phyloP scores from a whole-genome alignment of 2,888 invertebrate species.

The Ectemnius continuus region DNA sequence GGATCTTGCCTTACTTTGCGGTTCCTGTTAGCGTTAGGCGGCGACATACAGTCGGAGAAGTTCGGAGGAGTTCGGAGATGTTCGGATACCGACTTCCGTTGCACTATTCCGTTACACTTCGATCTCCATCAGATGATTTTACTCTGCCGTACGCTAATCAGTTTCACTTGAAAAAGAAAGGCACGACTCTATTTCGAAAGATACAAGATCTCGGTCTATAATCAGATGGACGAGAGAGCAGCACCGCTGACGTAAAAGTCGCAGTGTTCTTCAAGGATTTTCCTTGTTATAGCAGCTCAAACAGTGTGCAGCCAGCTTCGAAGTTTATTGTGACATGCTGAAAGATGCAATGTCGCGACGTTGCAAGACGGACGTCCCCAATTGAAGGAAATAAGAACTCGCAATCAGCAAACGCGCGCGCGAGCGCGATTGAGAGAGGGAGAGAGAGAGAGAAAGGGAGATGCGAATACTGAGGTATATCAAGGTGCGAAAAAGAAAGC shows the following conservation, averaged over 20 bases:
- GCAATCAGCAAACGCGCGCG: conserved; percentile 1
- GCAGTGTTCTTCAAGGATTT: background rate
- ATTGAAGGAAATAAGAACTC: background rate
- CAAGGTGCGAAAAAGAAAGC: background rate
- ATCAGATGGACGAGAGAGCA: background rate
- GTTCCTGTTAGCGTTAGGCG: no score
- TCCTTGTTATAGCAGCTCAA: background rate
- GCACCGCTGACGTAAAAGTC: background rate
- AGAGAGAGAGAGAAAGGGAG: background rate
- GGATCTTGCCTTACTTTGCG: no score
- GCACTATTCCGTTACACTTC: no score
- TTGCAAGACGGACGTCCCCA: background rate
- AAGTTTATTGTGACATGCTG: background rate
- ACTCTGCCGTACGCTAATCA: no score
- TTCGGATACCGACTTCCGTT: no score
- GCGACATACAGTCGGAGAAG: no score
- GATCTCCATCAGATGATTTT: no score
- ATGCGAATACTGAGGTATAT: background rate
- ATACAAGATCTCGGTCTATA: no score
- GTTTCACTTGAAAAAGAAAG: no score
- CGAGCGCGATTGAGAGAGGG: background rate
- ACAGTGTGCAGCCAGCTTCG: background rate
- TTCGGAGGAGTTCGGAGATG: no score
- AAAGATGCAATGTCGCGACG: background rate
- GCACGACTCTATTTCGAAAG: no score